These are phyloP conservation scores for Drosophila anomalata DNA, from an alignment of 2,888 invertebrate genomes.

Conservation along the genomic window DNA sequence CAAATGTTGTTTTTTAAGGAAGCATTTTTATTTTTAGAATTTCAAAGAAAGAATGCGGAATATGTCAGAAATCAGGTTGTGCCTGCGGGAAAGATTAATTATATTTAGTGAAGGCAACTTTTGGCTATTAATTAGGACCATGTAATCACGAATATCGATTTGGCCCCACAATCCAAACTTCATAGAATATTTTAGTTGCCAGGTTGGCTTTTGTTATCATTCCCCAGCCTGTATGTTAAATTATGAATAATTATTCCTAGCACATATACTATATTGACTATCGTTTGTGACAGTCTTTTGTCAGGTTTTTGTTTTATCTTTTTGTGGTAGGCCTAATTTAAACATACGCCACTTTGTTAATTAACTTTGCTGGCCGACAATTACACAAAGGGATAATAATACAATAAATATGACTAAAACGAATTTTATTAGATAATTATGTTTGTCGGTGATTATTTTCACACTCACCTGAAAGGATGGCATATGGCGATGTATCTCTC, in stretches of 20 bases:
- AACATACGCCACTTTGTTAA: neutral
- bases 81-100: neutral
- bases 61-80: too few relatives aligned
- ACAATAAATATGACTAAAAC: neutral
- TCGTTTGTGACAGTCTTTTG: neutral
- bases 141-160: neutral
- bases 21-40: slow-evolving; percentile 1
- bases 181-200: slow-evolving; percentile 5
- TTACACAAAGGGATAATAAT: neutral
- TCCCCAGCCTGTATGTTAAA: slow-evolving; percentile 2
- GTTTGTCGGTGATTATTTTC: neutral
- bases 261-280: neutral
- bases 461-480: slow-evolving; percentile 88
- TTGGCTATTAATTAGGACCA: slow-evolving; percentile 22
- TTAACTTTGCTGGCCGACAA: neutral
- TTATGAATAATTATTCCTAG: slow-evolving; percentile 31
- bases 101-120: neutral
- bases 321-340: neutral
- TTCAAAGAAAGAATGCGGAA: neutral
- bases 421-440: neutral
- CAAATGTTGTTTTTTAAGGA: slow-evolving; percentile 4
- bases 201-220: slow-evolving; percentile 8
- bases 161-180: neutral
- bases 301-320: slow-evolving; percentile 9
- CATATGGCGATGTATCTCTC: slow-evolving; percentile 95